Conservation (phyloP, 2,797 vertebrate species). For the Periophthalmus magnuspinnatus region DNA sequence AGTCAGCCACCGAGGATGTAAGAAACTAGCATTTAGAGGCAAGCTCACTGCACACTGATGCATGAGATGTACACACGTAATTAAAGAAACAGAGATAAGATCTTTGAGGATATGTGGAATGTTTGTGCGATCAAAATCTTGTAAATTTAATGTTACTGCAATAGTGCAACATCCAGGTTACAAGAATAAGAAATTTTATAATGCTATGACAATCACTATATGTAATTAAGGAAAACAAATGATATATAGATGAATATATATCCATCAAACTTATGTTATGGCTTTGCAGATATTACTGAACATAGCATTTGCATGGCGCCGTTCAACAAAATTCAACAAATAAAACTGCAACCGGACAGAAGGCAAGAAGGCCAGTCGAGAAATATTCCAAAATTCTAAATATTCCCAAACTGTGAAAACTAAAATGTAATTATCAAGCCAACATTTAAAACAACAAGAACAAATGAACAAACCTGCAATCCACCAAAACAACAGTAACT, state of each 20-base stretch:
- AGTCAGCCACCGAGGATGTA: conserved; percentile 25
- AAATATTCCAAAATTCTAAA: background rate
- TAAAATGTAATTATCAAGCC: background rate
- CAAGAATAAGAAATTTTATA: background rate
- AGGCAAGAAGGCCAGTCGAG: background rate
- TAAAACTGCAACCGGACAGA: background rate
- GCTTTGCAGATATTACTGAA: too few species aligned
- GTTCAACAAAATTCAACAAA: background rate
- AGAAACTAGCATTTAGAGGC: conserved; percentile 17
- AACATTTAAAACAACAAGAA: background rate
- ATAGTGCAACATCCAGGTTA: background rate
- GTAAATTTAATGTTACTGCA: background rate
- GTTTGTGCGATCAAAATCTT: background rate
- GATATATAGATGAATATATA: too few species aligned
- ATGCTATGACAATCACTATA: background rate
- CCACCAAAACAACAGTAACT: conserved; percentile 85
- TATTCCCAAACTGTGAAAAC: background rate
- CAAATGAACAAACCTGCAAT: conserved; percentile 74
- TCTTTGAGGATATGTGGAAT: background rate
- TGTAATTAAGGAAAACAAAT: background rate
- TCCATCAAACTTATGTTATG: too few species aligned
- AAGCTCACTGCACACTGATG: conserved; percentile 22
- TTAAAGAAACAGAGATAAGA: background rate
- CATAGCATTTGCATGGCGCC: too few species aligned
- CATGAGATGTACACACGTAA: conserved; percentile 5